Base-by-base conservation (phyloP, 2,797 vertebrate species). In the Otolemur crassicaudatus region DNA sequence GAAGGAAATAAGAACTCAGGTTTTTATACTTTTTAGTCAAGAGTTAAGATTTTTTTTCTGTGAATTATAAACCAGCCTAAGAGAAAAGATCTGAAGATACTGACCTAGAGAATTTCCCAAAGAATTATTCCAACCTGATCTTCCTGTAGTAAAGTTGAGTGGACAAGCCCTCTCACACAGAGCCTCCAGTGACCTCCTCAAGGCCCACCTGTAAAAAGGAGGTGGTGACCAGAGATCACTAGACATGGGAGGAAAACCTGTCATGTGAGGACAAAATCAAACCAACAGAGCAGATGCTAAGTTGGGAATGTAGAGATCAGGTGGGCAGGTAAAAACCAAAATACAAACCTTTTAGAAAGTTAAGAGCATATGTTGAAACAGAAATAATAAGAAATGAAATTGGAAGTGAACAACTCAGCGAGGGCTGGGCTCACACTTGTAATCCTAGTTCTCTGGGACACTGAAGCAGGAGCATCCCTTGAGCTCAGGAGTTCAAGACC, bases 1-100 rank as follows among this genome's bases (percentile, higher is more conserved):
- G 43, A 72, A 4, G 12, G 4, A 6, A 31, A 84, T 73, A 83
- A 88, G 29, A 91, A 84, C n/a, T 22, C n/a, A 67, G 60, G 13
- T 93, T 70, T 95, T 91, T 61, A 73, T 84, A 58, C 53, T 80
- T 8, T 86, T 65, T 25, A 76, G 86, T 65, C 14, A 90, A 8
- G 77, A 69, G 60, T 81, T 81, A 65, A 82, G 75, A 70, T 83
- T 87, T 5, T 29, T 85, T 85, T 43, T 83, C 29, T 96, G 43
- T 72, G 53, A 80, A 82, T 81, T 89, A 27, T 69, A 61, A 61
- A 75, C 8, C 13, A 67, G n/a, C 70, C 56, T 79, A 56, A 91
- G 76, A 75, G 34, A 82, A 79, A 81, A 88, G 56, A 58, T 80
- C 60, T 89, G 40, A 89, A 70, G 73, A 70, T 82, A 84, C 22